Conservation (phyloP, 2,797 vertebrate species). For the Crocodylus rhombifer region DNA sequence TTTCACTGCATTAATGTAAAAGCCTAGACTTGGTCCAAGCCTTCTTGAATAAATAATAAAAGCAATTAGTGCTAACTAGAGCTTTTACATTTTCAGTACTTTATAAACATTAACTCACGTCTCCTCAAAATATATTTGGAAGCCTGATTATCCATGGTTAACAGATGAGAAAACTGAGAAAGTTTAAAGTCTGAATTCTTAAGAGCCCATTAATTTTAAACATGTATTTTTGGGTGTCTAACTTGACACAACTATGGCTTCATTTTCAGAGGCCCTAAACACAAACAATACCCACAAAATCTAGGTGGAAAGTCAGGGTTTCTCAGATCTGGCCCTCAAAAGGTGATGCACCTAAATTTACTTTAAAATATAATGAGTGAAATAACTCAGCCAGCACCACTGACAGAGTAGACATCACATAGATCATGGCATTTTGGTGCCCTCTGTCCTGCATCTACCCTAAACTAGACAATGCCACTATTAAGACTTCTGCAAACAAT, state of each 20-base stretch:
- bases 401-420: background rate
- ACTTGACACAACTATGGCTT: too few relatives aligned
- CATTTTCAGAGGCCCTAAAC: too few relatives aligned
- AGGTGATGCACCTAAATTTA: background rate
- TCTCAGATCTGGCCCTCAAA: background rate
- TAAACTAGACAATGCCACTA: background rate
- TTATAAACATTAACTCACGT: background rate
- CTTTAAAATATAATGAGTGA: background rate
- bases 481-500: background rate
- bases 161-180: too few relatives aligned
- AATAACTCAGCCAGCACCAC: rapidly evolving
- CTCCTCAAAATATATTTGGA: background rate
- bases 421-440: background rate
- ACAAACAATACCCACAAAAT: too few relatives aligned
- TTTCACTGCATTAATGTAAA: background rate
- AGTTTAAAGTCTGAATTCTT: too few relatives aligned
- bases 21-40: background rate
- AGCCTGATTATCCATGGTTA: background rate
- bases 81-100: background rate
- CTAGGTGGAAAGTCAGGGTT: background rate
- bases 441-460: background rate
- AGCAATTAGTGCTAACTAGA: background rate
- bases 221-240: too few relatives aligned
- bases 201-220: too few relatives aligned
- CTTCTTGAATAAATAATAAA: background rate